These are phyloP conservation scores for Neotoxoptera formosana DNA, from an alignment of 1,140 invertebrate species.

Conservation along the genomic window DNA sequence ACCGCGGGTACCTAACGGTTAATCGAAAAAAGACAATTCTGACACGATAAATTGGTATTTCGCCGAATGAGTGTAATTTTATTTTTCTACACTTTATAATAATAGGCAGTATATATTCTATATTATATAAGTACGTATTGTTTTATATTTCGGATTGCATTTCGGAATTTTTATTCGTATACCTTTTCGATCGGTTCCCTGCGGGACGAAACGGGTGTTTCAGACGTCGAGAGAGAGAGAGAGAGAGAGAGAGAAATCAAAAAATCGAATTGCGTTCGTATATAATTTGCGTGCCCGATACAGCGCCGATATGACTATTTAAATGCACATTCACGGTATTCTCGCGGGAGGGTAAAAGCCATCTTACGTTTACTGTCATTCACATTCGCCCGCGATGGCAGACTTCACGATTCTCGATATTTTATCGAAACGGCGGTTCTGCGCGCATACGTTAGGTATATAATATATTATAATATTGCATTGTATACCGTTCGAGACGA, in stretches of 20 bases:
- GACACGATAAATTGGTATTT: background rate
- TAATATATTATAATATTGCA: no score
- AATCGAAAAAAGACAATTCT: background rate
- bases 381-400: conserved; percentile 20
- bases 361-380: conserved; percentile 20
- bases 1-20: background rate
- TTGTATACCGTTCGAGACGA: background rate
- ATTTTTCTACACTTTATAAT: background rate
- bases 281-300: background rate
- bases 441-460: background rate
- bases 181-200: conserved; percentile 23
- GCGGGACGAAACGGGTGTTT: background rate
- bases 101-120: background rate
- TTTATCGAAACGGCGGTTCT: background rate
- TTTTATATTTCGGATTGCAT: background rate
- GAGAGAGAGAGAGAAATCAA: background rate
- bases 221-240: background rate
- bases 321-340: conserved; percentile 39
- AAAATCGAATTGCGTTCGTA: conserved; percentile 15
- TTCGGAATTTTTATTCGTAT: conserved; percentile 1
- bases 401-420: background rate
- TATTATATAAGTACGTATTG: background rate
- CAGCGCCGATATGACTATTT: conserved; percentile 30
- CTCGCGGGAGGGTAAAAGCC: conserved; percentile 25
- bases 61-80: background rate